Evolutionary conservation across 2,888 invertebrate genomes (phyloP), one percentile per base, ranked within the genome.

Genomic region (Scaptomyza polygonia): DNA sequence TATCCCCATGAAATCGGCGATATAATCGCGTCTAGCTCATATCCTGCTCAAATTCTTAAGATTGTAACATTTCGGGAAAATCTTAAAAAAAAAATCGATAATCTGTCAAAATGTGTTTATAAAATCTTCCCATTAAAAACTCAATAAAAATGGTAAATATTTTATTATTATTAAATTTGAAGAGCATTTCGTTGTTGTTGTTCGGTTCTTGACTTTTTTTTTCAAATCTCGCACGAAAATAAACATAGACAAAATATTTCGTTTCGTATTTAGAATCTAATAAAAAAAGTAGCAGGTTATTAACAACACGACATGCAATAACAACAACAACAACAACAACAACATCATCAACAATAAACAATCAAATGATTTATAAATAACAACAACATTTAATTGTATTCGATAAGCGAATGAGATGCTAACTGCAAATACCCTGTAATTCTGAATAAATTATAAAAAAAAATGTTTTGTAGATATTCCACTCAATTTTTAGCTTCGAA

Each of bases 181-280:
- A 56, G 52, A 5, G 58, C 42, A 56, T 59, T 7, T 7, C 2
- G 2, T 11, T 21, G 63, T 30, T 25, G 34, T n/a, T 5, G 21
- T 14, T 7, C 8, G 21, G 21, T 21, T 2, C 21, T 21, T 21
- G 21, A 2, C 21, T 48, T 49, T 27, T 52, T 63, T 44, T 25
- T 59, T 16, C 40, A 68, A 71, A 77, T 69, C 70, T 78, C 63
- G 74, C 59, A 61, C 66, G 6, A 58, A 76, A 76, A 70, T 70
- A 76, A 59, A 76, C 53, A 21, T 53, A 16, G 51, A 32, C 40
- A 21, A 49, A 27, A 32, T 47, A 29, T 21, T 59, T 66, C 21
- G 21, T 1, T 21, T 49, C 18, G 27, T 42, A 39, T 53, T 40
- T 47, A 27, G 44, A 54, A 68, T 56, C 58, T 47, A 36, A 67